Conservation (phyloP, 2,113 vertebrate species). For the Tupaia chinensis region DNA sequence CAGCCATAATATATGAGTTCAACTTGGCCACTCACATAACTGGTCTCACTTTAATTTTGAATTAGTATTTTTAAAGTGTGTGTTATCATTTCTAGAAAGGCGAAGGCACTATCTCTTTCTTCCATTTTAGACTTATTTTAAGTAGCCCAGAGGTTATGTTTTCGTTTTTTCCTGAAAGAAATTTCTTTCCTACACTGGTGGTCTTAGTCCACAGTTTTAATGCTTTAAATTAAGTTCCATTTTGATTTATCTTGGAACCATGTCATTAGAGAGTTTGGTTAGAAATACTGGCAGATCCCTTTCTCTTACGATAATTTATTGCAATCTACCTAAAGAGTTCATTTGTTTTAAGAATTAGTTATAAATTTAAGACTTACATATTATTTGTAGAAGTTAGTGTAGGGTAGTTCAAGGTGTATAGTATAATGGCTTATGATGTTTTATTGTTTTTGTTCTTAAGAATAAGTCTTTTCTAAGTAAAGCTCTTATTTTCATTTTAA, state of each 20-base stretch:
- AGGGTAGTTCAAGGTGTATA: constrained; percentile 22
- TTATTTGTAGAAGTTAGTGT: constrained; percentile 38
- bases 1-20: constrained; percentile 52
- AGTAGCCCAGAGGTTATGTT: neutral
- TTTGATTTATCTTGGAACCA: constrained; percentile 45
- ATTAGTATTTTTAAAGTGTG: constrained; percentile 51
- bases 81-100: constrained; percentile 25
- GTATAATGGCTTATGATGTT: neutral
- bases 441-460: constrained; percentile 42
- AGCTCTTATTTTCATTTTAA: neutral
- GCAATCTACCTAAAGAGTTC: neutral
- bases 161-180: neutral
- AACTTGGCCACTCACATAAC: constrained; percentile 24
- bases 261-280: constrained; percentile 17
- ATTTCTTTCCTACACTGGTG: constrained; percentile 7
- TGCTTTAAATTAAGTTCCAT: constrained; percentile 33
- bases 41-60: neutral
- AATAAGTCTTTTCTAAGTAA: constrained; percentile 43
- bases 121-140: constrained; percentile 16
- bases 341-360: constrained; percentile 27
- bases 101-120: neutral
- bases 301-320: neutral
- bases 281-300: neutral
- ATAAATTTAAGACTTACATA: neutral
- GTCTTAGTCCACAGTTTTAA: neutral